phyloP scores from a whole-genome alignment of 2,113 vertebrate genomes.

The Ranitomeya imitator region DNA sequence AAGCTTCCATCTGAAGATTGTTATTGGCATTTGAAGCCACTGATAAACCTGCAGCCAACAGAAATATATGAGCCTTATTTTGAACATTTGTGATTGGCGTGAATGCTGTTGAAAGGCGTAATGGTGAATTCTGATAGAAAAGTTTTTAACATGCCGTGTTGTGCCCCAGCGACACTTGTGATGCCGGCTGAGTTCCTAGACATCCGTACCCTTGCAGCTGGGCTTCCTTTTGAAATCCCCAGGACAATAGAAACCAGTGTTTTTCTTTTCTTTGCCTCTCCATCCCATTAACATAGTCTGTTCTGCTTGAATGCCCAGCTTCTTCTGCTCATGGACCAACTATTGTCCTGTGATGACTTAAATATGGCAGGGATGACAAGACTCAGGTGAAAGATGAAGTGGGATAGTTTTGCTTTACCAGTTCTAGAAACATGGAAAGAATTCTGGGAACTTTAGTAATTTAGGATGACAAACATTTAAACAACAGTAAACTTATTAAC shows the following conservation, averaged over 20 bases:
- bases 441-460: constrained; percentile 65
- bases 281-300: constrained; percentile 82
- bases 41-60: neutral
- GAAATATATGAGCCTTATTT: neutral
- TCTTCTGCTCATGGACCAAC: constrained; percentile 70
- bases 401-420: constrained; percentile 63
- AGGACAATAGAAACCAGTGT: constrained; percentile 58
- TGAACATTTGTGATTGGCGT: constrained; percentile 54
- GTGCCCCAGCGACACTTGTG: constrained; percentile 71
- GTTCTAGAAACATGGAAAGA: neutral
- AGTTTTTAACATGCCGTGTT: constrained; percentile 70
- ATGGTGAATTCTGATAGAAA: constrained; percentile 66
- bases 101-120: constrained; percentile 60
- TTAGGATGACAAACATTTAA: neutral
- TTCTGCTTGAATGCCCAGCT: constrained; percentile 84
- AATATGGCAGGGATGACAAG: constrained; percentile 78
- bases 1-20: neutral
- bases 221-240: constrained; percentile 74
- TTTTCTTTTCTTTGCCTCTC: constrained; percentile 77
- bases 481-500: neutral
- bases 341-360: constrained; percentile 81
- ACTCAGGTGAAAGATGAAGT: constrained; percentile 80
- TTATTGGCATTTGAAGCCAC: neutral
- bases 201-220: constrained; percentile 78
- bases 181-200: constrained; percentile 70